Conservation (phyloP, 2,888 invertebrate species). For the Physocephala rufipes region DNA sequence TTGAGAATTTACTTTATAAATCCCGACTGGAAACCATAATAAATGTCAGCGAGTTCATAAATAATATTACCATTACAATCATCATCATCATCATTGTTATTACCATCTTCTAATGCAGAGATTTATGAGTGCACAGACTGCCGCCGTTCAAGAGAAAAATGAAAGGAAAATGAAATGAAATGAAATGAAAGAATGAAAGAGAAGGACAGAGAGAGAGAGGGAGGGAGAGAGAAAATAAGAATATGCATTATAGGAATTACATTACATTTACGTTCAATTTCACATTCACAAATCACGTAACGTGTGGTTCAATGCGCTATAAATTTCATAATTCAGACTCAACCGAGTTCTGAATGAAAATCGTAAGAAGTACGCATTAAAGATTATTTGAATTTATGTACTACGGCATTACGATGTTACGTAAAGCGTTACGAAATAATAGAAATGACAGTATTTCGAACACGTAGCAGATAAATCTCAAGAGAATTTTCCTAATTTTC, state of each 20-base stretch:
- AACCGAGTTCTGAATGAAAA: background rate
- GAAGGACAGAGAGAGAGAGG: too few species aligned
- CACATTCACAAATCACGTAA: background rate
- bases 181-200: too few species aligned
- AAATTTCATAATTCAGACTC: slow-evolving; percentile 13
- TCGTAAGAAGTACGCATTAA: slow-evolving; percentile 41
- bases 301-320: slow-evolving; percentile 9
- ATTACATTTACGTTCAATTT: background rate
- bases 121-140: too few species aligned
- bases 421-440: background rate
- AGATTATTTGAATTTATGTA: slow-evolving; percentile 47
- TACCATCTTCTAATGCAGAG: background rate
- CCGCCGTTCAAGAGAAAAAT: background rate
- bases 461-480: slow-evolving; percentile 13
- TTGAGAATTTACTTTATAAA: slow-evolving; percentile 13
- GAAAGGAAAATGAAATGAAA: too few species aligned
- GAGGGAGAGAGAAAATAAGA: too few species aligned
- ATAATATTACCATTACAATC: slow-evolving; percentile 20
- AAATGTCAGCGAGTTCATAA: slow-evolving; percentile 23
- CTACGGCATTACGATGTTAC: slow-evolving; percentile 27
- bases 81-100: slow-evolving; percentile 3
- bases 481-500: background rate
- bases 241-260: background rate
- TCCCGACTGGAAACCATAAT: background rate
- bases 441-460: background rate